A percentile compares a stretch with the other conserved stretches of the same genome.
Conservation (phyloP, 2,113 vertebrate genomes). For the Aspiorhynchus laticeps region DNA sequence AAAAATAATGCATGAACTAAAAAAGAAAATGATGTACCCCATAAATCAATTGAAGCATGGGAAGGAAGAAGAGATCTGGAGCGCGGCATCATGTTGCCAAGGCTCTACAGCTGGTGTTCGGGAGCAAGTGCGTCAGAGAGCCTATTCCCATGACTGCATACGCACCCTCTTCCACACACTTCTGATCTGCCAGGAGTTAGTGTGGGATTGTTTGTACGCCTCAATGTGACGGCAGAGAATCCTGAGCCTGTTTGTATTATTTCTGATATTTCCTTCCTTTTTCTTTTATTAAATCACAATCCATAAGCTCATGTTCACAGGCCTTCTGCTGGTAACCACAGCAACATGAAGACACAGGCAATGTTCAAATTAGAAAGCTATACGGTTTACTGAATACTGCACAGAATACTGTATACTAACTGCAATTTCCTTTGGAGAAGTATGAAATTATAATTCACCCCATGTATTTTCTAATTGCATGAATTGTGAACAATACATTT, state of each 20-base stretch:
- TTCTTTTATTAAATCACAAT: constrained; percentile 1
- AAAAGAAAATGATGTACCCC: constrained; percentile 18
- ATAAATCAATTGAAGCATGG: not conserved
- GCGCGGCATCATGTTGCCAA: constrained; percentile 59
- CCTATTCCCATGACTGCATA: constrained; percentile 66
- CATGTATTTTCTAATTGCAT: not conserved
- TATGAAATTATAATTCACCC: not conserved
- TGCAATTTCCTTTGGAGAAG: not conserved
- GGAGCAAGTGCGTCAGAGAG: constrained; percentile 72
- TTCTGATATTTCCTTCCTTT: not conserved
- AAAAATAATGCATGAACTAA: not conserved
- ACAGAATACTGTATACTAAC: not conserved
- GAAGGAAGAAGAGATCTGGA: not conserved
- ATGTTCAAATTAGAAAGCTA: not conserved
- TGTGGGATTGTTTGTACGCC: not conserved
- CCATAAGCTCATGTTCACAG: not conserved
- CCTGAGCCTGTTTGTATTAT: not conserved
- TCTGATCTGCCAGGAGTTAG: constrained; percentile 6
- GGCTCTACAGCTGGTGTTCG: constrained; percentile 57
- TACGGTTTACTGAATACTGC: not conserved
- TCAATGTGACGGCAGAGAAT: constrained; percentile 18
- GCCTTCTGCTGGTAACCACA: constrained; percentile 27
- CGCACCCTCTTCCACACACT: constrained; percentile 28
- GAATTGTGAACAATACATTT: not conserved
- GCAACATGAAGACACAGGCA: constrained; percentile 7